Evolutionary conservation across 1,140 invertebrate species (phyloP), one percentile per base, ranked within the genome.

Genomic region (Colletes latitarsis): DNA sequence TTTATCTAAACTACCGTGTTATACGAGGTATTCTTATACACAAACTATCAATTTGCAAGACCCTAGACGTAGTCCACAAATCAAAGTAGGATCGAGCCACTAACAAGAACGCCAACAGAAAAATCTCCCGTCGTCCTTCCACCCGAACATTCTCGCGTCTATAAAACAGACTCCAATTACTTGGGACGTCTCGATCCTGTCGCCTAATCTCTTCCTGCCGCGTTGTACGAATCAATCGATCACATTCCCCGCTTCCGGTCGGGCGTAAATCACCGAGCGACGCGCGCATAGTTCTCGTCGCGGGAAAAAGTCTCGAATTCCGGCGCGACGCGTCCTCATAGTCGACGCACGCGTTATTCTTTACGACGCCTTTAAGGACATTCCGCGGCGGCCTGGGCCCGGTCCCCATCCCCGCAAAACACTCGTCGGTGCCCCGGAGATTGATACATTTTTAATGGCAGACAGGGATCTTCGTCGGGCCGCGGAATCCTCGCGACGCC

Each of bases 401-500:
- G 6, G 63, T 66, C 39, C 41, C n/a, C 43, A 15, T 49, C n/a
- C 21, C 12, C 39, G 68, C 72, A 88, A 87, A 85, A 87, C 75
- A 82, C 72, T 60, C 82, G 12, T 14, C 64, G 43, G 19, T 58
- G 10, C 64, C 30, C 12, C n/a, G 43, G 64, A 88, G 88, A 89
- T 89, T 88, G 88, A 89, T 89, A 89, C 84, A 89, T 88, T 88
- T 89, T 89, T 89, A 89, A 89, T 89, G 86, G 49, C 49, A 60
- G 70, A 41, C 21, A 41, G n/a, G 57, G 57, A 41, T 46, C 30
- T 2, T 30, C 30, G 30, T 30, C 57, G 64, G 21, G 64, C 64
- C n/a, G 46, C 19, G 43, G 64, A 67, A 67, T 67, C 64, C 64
- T 14, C 19, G 64, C n/a, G n/a, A 19, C 49, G 49, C 49, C 49